Conservation (phyloP, 2,113 vertebrate species). For the Junco hyemalis region DNA sequence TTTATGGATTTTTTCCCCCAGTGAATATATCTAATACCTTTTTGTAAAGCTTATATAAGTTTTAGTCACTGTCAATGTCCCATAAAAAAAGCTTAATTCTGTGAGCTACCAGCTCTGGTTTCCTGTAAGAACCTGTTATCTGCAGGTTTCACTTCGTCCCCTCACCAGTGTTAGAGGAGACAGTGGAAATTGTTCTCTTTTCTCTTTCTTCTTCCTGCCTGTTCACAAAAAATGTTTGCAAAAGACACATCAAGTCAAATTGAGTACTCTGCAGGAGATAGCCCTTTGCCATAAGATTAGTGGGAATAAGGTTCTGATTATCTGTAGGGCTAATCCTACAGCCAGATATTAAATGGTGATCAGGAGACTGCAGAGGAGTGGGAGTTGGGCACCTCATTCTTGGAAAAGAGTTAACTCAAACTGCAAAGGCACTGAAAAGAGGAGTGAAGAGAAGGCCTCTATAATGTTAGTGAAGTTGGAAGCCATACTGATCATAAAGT, state of each 20-base stretch:
- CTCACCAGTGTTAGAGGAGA: neutral
- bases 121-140: neutral
- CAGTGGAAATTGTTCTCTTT: neutral
- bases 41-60: neutral
- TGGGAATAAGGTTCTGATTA: slow-evolving; percentile 34
- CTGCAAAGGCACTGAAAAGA: neutral
- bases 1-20: neutral
- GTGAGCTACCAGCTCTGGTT: neutral
- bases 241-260: slow-evolving; percentile 1
- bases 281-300: slow-evolving; percentile 31
- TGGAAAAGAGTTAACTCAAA: neutral
- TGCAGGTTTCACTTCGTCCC: neutral
- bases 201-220: neutral
- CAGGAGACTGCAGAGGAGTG: neutral
- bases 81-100: neutral
- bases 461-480: neutral
- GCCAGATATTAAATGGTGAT: neutral
- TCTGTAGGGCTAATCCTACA: slow-evolving; percentile 9
- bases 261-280: slow-evolving; percentile 39
- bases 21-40: neutral
- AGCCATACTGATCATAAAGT: neutral
- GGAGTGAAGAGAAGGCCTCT: neutral
- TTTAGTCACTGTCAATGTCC: neutral
- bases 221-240: slow-evolving; percentile 14
- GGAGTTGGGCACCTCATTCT: neutral